Conservation (phyloP, 1,140 invertebrate species). For the Copidosoma floridanum region DNA sequence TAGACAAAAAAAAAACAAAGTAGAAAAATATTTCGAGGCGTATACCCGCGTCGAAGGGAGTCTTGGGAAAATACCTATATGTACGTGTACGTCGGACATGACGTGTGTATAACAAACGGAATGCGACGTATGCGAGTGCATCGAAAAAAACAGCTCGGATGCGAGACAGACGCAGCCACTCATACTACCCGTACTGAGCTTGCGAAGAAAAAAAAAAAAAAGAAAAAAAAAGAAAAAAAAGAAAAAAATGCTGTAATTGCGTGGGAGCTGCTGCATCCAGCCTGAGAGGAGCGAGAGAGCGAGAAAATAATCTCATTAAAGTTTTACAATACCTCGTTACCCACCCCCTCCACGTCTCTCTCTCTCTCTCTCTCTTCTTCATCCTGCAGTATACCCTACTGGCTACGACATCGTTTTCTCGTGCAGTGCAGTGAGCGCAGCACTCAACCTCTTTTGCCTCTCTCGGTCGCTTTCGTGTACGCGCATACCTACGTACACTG, state of each 20-base stretch:
- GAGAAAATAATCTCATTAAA: conserved; percentile 28
- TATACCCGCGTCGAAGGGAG: too few relatives aligned
- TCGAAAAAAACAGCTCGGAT: too few relatives aligned
- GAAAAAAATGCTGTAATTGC: conserved; percentile 9
- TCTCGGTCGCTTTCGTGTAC: background rate
- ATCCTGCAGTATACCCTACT: too few relatives aligned
- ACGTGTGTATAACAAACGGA: too few relatives aligned
- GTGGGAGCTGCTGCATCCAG: too few relatives aligned
- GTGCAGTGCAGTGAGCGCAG: too few relatives aligned
- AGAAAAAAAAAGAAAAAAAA: background rate
- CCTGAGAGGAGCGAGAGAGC: background rate
- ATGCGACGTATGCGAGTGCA: background rate
- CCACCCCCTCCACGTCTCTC: background rate
- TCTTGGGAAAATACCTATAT: too few relatives aligned
- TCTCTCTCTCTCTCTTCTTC: background rate
- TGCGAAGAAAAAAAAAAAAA: background rate
- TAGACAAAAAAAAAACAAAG: too few relatives aligned
- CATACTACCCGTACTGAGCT: background rate
- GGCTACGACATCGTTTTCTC: too few relatives aligned
- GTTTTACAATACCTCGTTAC: conserved; percentile 25
- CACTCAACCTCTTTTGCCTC: background rate
- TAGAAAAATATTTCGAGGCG: too few relatives aligned
- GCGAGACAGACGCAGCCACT: too few relatives aligned
- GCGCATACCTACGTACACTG: background rate
- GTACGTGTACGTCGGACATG: too few relatives aligned